These are phyloP conservation scores for Onychostoma macrolepis DNA, from an alignment of 2,113 vertebrate species.

Conservation along the genomic window DNA sequence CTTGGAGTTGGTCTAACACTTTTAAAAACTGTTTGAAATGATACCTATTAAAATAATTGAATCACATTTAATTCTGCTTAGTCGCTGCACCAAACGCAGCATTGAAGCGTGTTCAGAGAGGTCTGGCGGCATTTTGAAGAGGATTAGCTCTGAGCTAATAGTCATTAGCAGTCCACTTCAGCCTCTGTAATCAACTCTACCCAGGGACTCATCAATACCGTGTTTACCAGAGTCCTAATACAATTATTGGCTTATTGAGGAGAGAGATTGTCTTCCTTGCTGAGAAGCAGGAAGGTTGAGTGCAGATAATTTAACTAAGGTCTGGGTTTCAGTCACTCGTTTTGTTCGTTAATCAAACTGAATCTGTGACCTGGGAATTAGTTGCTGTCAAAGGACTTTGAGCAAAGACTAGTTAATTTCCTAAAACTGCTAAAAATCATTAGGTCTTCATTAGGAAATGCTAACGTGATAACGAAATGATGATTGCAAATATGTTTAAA, in stretches of 20 bases:
- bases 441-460: neutral
- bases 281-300: constrained; percentile 11
- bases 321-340: neutral
- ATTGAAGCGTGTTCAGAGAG: constrained; percentile 12
- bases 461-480: neutral
- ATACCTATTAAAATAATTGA: constrained; percentile 16
- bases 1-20: neutral
- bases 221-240: constrained; percentile 50
- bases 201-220: constrained; percentile 56
- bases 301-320: constrained; percentile 17
- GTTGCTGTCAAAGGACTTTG: neutral
- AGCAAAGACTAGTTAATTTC: neutral
- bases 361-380: constrained; percentile 19
- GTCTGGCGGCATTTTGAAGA: constrained; percentile 63
- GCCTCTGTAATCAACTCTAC: constrained; percentile 62
- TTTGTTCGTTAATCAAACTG: constrained; percentile 30
- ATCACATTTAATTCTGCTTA: constrained; percentile 27
- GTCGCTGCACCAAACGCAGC: neutral
- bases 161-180: constrained; percentile 71
- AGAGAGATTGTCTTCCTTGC: constrained; percentile 10
- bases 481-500: neutral
- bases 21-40: neutral
- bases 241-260: constrained; percentile 48
- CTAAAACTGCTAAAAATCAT: neutral
- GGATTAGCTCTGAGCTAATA: constrained; percentile 70